Conservation (phyloP, 2,113 vertebrate genomes). For the Polypterus bichir region DNA sequence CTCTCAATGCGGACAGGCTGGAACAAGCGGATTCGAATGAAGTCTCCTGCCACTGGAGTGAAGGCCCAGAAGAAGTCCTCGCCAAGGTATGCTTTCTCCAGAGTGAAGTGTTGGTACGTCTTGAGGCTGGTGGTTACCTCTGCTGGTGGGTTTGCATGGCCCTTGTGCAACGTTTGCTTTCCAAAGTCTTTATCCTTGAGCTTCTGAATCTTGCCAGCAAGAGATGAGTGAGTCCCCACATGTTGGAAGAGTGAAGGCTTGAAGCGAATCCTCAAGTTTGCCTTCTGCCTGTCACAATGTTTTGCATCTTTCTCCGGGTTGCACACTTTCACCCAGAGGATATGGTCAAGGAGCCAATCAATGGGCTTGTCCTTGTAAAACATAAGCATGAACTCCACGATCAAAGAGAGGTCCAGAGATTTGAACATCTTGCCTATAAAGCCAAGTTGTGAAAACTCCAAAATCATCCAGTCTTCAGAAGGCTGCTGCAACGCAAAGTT, state of each 20-base stretch:
- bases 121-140: conserved; percentile 97
- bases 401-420: conserved; percentile 85
- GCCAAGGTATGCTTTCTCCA: conserved; percentile 92
- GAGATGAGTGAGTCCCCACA: conserved; percentile 88
- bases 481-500: conserved; percentile 97
- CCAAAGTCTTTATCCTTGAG: conserved; percentile 98
- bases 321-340: conserved; percentile 98
- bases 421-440: conserved; percentile 99
- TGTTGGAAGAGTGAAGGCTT: conserved; percentile 97
- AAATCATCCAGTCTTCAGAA: conserved; percentile 96
- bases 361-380: conserved; percentile 99
- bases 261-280: conserved; percentile 92
- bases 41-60: conserved; percentile 84
- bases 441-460: conserved; percentile 95
- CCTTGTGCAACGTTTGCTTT: conserved; percentile 82
- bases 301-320: conserved; percentile 97
- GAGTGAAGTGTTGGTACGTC: conserved; percentile 96
- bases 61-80: conserved; percentile 99
- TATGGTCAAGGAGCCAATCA: conserved; percentile 96
- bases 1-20: conserved; percentile 85
- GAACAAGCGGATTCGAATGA: conserved; percentile 93
- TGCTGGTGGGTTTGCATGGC: conserved; percentile 85
- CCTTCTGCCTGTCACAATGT: conserved; percentile 95
- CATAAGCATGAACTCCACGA: conserved; percentile 97
- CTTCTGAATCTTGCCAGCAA: conserved; percentile 96